These are phyloP conservation scores for Rhimphoctona megacephalus DNA, from an alignment of 2,888 invertebrate genomes.

Conservation along the genomic window DNA sequence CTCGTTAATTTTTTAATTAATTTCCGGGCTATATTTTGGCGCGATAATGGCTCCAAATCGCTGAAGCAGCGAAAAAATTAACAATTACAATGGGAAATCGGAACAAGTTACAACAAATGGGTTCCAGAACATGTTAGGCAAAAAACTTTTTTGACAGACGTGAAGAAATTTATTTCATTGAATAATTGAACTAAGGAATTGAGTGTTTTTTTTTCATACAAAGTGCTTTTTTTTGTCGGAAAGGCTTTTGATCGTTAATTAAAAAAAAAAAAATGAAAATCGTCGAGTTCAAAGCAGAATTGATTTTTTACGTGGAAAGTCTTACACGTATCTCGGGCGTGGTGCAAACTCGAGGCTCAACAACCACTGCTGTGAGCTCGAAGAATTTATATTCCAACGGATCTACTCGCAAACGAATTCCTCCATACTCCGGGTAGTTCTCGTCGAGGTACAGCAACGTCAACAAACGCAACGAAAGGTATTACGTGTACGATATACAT, in stretches of 20 bases:
- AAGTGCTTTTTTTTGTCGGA: neutral
- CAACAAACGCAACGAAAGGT: conserved; percentile 56
- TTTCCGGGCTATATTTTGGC: neutral
- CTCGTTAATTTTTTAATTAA: neutral
- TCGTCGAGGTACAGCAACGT: conserved; percentile 34
- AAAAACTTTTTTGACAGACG: no score
- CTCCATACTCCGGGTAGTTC: conserved; percentile 38
- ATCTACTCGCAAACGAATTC: conserved; percentile 63
- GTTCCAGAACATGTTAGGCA: no score
- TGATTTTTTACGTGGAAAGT: neutral
- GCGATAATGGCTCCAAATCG: neutral
- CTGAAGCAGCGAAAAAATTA: no score
- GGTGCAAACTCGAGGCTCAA: conserved; percentile 5
- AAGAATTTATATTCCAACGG: conserved; percentile 59
- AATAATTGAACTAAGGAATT: no score
- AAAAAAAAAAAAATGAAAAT: neutral
- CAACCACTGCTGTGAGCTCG: conserved; percentile 19
- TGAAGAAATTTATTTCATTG: no score
- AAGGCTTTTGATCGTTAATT: neutral
- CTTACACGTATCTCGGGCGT: conserved; percentile 4
- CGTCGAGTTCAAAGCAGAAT: neutral
- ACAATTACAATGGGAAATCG: no score
- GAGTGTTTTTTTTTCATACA: neutral
- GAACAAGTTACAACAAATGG: no score
- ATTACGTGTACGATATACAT: conserved; percentile 47